These are phyloP conservation scores for Drosophila eohydei DNA, from an alignment of 2,888 invertebrate species.

Conservation along the genomic window DNA sequence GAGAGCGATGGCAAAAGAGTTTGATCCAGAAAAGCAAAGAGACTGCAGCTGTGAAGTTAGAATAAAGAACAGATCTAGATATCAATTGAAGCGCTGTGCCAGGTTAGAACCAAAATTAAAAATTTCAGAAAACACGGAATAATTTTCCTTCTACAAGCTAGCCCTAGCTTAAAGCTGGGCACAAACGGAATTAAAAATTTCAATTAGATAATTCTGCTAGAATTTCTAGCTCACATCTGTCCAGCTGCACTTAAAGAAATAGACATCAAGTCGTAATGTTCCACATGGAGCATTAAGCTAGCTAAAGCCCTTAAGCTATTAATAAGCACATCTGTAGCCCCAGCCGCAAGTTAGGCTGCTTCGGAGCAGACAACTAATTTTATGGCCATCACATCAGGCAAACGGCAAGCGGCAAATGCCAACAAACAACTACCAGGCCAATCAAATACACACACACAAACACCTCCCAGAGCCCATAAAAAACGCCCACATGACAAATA, in stretches of 20 bases:
- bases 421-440: constrained; percentile 73
- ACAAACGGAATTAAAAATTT: not conserved
- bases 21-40: not conserved
- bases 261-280: constrained; percentile 33
- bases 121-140: no score
- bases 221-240: constrained; percentile 9
- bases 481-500: constrained; percentile 71
- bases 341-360: constrained; percentile 10
- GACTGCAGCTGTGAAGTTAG: not conserved
- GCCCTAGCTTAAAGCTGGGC: not conserved
- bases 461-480: constrained; percentile 48
- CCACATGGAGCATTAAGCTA: constrained; percentile 40
- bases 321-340: constrained; percentile 56
- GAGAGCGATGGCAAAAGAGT: not conserved
- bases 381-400: constrained; percentile 71
- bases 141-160: not conserved
- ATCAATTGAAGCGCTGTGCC: not conserved
- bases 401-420: constrained; percentile 42
- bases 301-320: constrained; percentile 65
- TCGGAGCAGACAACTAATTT: constrained; percentile 67
- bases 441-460: constrained; percentile 48
- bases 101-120: no score
- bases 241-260: constrained; percentile 32
- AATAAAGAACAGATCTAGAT: not conserved
- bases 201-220: constrained; percentile 5